These are phyloP conservation scores for Leistus spinibarbis DNA, from an alignment of 2,888 invertebrate species.

Conservation along the genomic window DNA sequence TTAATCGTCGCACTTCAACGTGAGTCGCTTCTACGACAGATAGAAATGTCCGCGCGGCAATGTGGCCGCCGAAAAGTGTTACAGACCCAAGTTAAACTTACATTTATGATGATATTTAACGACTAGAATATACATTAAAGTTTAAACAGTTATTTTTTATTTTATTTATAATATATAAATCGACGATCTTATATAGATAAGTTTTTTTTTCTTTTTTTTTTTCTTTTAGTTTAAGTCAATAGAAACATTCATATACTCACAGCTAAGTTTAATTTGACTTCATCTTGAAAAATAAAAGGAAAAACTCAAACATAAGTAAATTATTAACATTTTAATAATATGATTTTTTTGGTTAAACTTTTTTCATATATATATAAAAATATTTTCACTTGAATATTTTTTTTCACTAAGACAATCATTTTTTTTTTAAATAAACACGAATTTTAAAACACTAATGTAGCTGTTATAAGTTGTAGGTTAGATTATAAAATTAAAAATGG, in stretches of 20 bases:
- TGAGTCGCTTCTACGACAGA: no score
- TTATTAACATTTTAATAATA: background rate
- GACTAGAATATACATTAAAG: constrained; percentile 38
- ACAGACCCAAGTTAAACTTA: constrained; percentile 24
- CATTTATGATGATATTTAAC: constrained; percentile 32
- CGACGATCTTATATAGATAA: constrained; percentile 7
- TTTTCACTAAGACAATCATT: background rate
- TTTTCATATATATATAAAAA: background rate
- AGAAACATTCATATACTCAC: constrained; percentile 38
- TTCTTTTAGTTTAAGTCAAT: constrained; percentile 32
- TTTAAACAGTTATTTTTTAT: constrained; percentile 32
- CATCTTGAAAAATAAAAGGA: constrained; percentile 14
- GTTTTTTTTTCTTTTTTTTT: constrained; percentile 22
- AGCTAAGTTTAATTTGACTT: constrained; percentile 37
- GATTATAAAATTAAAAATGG: background rate
- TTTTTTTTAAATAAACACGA: background rate
- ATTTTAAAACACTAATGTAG: background rate
- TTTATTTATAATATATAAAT: constrained; percentile 21
- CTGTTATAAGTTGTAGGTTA: background rate
- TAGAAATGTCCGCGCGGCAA: constrained; percentile 2
- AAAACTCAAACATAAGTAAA: constrained; percentile 13
- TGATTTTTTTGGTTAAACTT: background rate
- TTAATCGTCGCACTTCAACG: no score
- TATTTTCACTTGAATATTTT: background rate
- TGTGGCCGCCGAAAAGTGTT: background rate